Percentiles rank a stretch among this genome's conserved stretches.
These are phyloP conservation scores for Ennomos erosarius DNA, from an alignment of 2,888 invertebrate genomes.

Conservation along the genomic window DNA sequence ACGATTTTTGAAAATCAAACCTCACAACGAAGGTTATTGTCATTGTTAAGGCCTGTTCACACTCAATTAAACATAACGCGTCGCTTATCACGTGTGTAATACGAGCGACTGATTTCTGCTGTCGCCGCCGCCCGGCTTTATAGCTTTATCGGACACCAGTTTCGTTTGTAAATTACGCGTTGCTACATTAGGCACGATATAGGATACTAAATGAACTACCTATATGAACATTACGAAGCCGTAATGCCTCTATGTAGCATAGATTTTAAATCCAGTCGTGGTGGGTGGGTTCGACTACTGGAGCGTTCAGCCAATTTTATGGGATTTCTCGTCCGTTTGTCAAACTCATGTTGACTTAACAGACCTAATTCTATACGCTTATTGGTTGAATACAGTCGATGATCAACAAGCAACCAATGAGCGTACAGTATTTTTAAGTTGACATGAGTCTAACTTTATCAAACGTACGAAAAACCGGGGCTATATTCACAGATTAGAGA, in stretches of 20 bases:
- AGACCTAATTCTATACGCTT: no score
- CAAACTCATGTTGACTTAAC: no score
- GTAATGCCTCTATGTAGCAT: not conserved
- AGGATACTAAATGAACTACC: constrained; percentile 10
- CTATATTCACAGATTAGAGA: no score
- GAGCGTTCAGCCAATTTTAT: no score
- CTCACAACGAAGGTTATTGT: constrained; percentile 37
- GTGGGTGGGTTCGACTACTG: no score
- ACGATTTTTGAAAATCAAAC: constrained; percentile 14
- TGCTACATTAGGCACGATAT: constrained; percentile 35
- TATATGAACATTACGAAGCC: not conserved
- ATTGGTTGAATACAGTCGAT: no score
- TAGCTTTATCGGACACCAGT: constrained; percentile 36
- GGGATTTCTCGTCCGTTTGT: no score
- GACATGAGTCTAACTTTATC: no score
- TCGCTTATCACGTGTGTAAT: constrained; percentile 38
- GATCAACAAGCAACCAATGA: no score
- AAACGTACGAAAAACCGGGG: no score
- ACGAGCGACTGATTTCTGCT: constrained; percentile 36
- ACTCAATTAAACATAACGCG: constrained; percentile 45
- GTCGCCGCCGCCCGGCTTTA: constrained; percentile 32
- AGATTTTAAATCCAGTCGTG: no score
- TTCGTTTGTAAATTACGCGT: constrained; percentile 28
- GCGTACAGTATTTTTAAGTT: no score
- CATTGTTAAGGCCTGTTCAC: constrained; percentile 45